phyloP scores from a whole-genome alignment of 2,888 invertebrate genomes.

The Noctua comes region DNA sequence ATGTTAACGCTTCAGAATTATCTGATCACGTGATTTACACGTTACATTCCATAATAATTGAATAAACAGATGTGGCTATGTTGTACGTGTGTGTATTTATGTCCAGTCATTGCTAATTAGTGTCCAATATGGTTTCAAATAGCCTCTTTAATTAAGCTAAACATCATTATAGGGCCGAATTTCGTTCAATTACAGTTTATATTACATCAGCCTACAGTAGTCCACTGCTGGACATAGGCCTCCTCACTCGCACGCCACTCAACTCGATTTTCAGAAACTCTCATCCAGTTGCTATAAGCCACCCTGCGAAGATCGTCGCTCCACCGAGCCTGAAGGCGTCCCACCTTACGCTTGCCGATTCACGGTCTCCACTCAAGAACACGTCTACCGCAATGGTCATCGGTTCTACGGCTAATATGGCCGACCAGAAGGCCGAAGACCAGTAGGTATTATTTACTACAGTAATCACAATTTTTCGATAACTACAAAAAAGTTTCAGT shows the following conservation, averaged over 20 bases:
- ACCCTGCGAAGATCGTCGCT: too few relatives aligned
- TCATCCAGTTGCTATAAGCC: too few relatives aligned
- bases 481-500: not conserved
- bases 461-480: constrained; percentile 1
- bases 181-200: not conserved
- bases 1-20: not conserved
- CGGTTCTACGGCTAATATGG: too few relatives aligned
- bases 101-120: not conserved
- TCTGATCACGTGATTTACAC: not conserved
- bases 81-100: not conserved
- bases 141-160: not conserved
- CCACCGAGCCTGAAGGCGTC: too few relatives aligned
- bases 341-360: too few relatives aligned
- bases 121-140: not conserved
- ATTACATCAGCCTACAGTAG: too few relatives aligned
- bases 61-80: not conserved
- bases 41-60: not conserved
- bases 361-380: too few relatives aligned
- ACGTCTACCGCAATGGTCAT: too few relatives aligned
- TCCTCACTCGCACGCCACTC: too few relatives aligned
- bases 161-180: not conserved
- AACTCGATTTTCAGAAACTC: too few relatives aligned
- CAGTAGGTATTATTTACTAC: constrained; percentile 6
- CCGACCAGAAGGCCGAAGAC: too few relatives aligned
- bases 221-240: too few relatives aligned